Percentiles rank a stretch among this genome's conserved stretches.
Conservation (phyloP, 1,140 invertebrate species). For the Ephestia elutella region DNA sequence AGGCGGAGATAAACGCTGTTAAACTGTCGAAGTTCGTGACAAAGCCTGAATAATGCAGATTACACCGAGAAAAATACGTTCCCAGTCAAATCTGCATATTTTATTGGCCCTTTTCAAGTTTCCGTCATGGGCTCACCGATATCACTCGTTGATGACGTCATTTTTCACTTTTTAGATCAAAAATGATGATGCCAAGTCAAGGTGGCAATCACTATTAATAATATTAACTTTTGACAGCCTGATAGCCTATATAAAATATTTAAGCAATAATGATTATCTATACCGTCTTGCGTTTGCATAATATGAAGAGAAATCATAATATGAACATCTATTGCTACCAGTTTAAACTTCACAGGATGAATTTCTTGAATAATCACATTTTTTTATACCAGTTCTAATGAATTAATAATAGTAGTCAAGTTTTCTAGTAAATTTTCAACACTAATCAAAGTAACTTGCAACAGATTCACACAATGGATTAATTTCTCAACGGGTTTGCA, state of each 20-base stretch:
- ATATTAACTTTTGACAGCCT: too few relatives aligned
- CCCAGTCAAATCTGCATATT: conserved; percentile 72
- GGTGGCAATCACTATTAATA: neutral
- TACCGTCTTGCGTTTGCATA: too few relatives aligned
- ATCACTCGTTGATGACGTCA: neutral
- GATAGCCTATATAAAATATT: too few relatives aligned
- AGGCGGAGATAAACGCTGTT: conserved; percentile 73
- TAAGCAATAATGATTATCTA: too few relatives aligned
- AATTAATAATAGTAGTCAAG: too few relatives aligned
- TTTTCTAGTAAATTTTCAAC: too few relatives aligned
- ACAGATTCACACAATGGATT: conserved; percentile 20
- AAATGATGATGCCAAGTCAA: neutral
- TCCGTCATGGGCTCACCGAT: neutral
- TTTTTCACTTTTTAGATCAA: neutral
- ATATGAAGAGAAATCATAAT: too few relatives aligned
- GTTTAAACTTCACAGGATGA: too few relatives aligned
- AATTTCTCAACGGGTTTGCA: conserved; percentile 26
- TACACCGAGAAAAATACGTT: conserved; percentile 72
- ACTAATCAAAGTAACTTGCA: neutral
- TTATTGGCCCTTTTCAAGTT: conserved; percentile 62
- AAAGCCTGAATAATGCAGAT: conserved; percentile 74
- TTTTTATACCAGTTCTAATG: too few relatives aligned
- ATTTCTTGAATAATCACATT: too few relatives aligned
- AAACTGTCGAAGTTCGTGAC: conserved; percentile 74
- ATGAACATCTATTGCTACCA: too few relatives aligned